A percentile compares a stretch with the other conserved stretches of the same genome.
phyloP scores from a whole-genome alignment of 2,113 vertebrate genomes.

The Engystomops pustulosus region DNA sequence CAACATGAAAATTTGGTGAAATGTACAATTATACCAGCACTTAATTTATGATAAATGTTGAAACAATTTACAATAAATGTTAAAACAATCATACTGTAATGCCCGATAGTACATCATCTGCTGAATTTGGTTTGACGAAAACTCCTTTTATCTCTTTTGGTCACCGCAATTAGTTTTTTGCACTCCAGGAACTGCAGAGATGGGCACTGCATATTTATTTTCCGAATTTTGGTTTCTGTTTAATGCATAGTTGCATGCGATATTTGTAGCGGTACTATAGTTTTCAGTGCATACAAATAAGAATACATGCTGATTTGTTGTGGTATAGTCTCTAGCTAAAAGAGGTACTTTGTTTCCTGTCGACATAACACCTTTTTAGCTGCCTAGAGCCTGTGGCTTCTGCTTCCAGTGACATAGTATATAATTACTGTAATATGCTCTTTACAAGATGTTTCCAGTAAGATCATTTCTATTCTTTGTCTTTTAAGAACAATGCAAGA shows the following conservation, averaged over 20 bases:
- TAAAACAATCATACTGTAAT: no score
- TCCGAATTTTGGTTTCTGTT: background rate
- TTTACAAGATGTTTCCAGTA: constrained; percentile 78
- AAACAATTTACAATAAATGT: no score
- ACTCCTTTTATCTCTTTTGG: no score
- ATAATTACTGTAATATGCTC: constrained; percentile 75
- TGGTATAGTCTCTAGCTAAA: constrained; percentile 54
- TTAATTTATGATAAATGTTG: no score
- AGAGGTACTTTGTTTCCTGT: constrained; percentile 74
- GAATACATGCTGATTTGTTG: constrained; percentile 33
- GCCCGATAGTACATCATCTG: no score
- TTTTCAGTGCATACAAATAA: background rate
- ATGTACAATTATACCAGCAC: no score
- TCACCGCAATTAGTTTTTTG: no score
- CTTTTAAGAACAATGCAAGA: background rate
- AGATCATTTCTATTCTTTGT: constrained; percentile 63
- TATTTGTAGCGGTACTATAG: background rate
- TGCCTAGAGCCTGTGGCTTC: constrained; percentile 76
- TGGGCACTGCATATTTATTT: no score
- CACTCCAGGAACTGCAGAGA: no score
- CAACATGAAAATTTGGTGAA: no score
- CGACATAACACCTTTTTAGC: constrained; percentile 62
- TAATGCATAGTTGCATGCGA: background rate
- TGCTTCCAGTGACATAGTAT: constrained; percentile 68
- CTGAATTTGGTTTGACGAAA: no score